phyloP scores from a whole-genome alignment of 1,140 invertebrate genomes.

The Platyscapa corneri region DNA sequence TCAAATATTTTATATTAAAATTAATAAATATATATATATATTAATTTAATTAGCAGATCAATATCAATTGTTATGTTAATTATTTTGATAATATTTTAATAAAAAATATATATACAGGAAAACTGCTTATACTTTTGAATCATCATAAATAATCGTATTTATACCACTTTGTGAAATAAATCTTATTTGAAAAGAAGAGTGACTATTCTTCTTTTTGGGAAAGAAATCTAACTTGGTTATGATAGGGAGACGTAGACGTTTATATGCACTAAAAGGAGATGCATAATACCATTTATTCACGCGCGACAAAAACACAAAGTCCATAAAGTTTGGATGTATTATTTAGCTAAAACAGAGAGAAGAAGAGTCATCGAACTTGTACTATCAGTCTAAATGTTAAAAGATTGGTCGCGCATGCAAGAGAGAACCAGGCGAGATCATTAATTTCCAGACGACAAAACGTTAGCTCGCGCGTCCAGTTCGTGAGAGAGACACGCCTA shows the following conservation, averaged over 20 bases:
- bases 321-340: background rate
- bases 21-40: no score
- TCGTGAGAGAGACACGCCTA: conserved; percentile 73
- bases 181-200: background rate
- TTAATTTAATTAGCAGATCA: no score
- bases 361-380: background rate
- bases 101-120: no score
- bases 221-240: background rate
- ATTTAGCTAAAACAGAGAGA: background rate
- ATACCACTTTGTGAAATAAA: background rate
- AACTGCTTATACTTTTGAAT: background rate
- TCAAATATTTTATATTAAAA: no score
- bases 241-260: background rate
- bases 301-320: conserved; percentile 37
- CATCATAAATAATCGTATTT: background rate
- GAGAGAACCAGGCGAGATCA: conserved; percentile 58
- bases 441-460: conserved; percentile 74
- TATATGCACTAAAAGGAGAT: background rate
- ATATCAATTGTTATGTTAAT: no score
- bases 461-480: conserved; percentile 58
- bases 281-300: conserved; percentile 15
- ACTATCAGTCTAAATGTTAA: no score
- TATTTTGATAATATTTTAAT: no score
- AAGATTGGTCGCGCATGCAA: no score
- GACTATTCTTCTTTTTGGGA: background rate